These are phyloP conservation scores for Eulacestoma nigropectus DNA, from an alignment of 2,113 vertebrate genomes.

Conservation along the genomic window DNA sequence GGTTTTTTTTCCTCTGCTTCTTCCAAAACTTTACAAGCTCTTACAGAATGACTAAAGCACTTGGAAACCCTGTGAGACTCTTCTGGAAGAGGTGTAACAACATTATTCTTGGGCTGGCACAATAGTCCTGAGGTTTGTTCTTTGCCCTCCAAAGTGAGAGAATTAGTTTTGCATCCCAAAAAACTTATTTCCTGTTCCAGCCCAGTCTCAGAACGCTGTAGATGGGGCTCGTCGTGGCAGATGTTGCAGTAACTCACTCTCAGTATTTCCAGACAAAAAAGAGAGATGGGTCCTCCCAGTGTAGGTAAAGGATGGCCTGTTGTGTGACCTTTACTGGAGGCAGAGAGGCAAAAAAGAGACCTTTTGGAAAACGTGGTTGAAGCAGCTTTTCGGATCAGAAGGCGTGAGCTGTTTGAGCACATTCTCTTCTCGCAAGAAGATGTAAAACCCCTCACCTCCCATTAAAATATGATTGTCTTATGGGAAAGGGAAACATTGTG, in stretches of 20 bases:
- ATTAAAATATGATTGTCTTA: not conserved
- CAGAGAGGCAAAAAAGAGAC: not conserved
- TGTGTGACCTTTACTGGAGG: not conserved
- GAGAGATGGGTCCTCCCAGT: not conserved
- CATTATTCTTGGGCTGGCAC: not conserved
- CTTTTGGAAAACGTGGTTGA: not conserved
- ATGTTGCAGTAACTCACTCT: not conserved
- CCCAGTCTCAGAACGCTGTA: not conserved
- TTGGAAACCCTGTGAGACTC: not conserved
- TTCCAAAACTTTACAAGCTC: not conserved
- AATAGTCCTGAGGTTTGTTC: not conserved
- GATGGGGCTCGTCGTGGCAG: not conserved
- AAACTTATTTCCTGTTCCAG: constrained; percentile 1
- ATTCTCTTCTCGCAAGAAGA: not conserved
- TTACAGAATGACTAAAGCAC: not conserved
- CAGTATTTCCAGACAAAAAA: not conserved
- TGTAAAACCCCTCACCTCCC: not conserved
- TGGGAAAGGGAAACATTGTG: not conserved
- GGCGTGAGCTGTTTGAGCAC: not conserved
- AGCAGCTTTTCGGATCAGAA: not conserved
- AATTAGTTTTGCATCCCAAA: not conserved
- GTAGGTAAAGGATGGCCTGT: not conserved
- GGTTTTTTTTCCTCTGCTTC: not conserved
- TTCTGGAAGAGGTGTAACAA: not conserved
- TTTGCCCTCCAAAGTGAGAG: not conserved